phyloP scores from a whole-genome alignment of 2,797 vertebrate species.

The Anas bernieri region DNA sequence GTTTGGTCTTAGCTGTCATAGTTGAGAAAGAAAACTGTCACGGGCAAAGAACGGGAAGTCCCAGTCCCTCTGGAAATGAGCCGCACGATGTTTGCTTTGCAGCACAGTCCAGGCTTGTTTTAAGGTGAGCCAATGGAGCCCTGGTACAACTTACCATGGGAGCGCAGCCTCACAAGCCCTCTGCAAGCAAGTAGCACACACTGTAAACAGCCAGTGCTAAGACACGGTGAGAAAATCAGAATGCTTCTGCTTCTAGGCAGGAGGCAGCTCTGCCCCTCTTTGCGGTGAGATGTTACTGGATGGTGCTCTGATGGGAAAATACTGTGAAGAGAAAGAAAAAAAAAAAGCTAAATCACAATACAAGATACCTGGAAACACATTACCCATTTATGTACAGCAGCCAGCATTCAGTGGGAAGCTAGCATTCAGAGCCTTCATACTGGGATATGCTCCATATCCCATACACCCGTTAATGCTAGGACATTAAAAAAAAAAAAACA shows the following conservation, averaged over 20 bases:
- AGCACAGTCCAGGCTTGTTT: not conserved
- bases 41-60: not conserved
- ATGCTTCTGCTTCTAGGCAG: not conserved
- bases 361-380: not conserved
- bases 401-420: not conserved
- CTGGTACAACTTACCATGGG: not conserved
- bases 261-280: not conserved
- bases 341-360: not conserved
- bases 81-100: rapidly evolving
- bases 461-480: not conserved
- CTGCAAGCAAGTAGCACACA: not conserved
- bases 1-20: not conserved
- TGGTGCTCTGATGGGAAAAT: not conserved
- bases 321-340: not conserved
- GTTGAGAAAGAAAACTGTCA: not conserved
- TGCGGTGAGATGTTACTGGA: not conserved
- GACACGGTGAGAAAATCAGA: not conserved
- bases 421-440: not conserved
- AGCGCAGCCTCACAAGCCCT: not conserved
- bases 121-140: rapidly evolving
- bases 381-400: not conserved
- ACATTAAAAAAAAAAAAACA: not conserved
- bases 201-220: not conserved
- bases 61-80: not conserved
- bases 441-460: not conserved